Percentiles rank a stretch among this genome's conserved stretches.
These are phyloP conservation scores for Trisateles emortualis DNA, from an alignment of 2,888 invertebrate genomes.

Conservation along the genomic window DNA sequence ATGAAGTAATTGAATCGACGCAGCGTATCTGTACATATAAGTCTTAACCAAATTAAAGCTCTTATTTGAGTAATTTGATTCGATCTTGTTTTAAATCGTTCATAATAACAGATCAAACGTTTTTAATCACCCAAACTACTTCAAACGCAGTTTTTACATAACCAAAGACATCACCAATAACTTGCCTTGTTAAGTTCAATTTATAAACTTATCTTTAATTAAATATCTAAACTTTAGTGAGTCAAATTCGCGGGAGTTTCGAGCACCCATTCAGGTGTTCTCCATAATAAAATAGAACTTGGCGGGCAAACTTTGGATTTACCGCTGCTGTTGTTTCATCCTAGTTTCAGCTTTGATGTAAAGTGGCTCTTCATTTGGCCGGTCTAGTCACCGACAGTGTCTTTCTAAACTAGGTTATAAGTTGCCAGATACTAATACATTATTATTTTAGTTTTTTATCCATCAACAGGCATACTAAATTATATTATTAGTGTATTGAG, in stretches of 20 bases:
- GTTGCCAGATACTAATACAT: too few relatives aligned
- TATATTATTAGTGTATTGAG: too few relatives aligned
- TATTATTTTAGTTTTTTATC: too few relatives aligned
- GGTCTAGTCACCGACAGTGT: neutral
- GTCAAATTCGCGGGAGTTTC: slow-evolving; percentile 48
- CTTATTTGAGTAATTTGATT: neutral
- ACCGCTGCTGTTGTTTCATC: slow-evolving; percentile 24
- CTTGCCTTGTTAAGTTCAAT: slow-evolving; percentile 3
- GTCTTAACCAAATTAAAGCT: too few relatives aligned
- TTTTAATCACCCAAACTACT: neutral
- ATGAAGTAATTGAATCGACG: too few relatives aligned
- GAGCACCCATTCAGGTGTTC: slow-evolving; percentile 53
- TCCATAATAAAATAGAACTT: slow-evolving; percentile 45
- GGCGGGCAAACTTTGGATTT: slow-evolving; percentile 24
- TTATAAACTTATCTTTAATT: slow-evolving; percentile 35
- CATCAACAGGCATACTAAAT: too few relatives aligned
- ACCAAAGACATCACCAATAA: slow-evolving; percentile 10
- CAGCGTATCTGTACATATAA: too few relatives aligned
- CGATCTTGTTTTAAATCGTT: neutral
- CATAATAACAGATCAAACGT: neutral
- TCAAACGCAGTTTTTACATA: neutral
- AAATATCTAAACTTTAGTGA: slow-evolving; percentile 46
- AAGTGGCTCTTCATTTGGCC: neutral
- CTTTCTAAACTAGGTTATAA: neutral
- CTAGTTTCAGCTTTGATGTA: slow-evolving; percentile 24